phyloP scores from a whole-genome alignment of 2,113 vertebrate genomes.

The Nycticryphes semicollaris region DNA sequence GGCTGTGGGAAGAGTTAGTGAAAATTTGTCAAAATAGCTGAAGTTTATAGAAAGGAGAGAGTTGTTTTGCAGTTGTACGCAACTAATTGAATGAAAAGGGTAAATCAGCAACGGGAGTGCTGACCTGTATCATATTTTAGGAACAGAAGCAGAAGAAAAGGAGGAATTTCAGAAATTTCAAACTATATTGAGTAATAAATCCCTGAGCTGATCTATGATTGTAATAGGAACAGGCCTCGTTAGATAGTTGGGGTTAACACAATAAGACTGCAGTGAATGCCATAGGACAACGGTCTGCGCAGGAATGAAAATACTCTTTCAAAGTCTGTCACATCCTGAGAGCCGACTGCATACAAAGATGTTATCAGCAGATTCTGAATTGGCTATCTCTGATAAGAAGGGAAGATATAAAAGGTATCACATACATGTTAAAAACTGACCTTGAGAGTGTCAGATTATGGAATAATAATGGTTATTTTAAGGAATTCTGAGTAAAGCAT shows the following conservation, averaged over 20 bases:
- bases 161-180: neutral
- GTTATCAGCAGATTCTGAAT: neutral
- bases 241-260: neutral
- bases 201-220: neutral
- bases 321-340: neutral
- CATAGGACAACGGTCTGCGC: neutral
- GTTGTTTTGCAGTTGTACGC: neutral
- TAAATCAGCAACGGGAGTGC: neutral
- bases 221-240: neutral
- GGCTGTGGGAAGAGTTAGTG: neutral
- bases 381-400: neutral
- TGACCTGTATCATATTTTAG: neutral
- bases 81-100: neutral
- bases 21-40: neutral
- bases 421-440: neutral
- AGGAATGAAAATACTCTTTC: neutral
- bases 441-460: neutral
- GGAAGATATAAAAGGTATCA: neutral
- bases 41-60: neutral
- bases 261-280: neutral
- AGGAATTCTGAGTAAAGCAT: neutral
- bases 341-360: neutral
- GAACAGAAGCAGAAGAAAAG: neutral
- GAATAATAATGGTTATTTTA: neutral
- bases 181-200: neutral